Evolutionary conservation across 2,797 vertebrate genomes (phyloP).

Genomic region (Echeneis naucrates): DNA sequence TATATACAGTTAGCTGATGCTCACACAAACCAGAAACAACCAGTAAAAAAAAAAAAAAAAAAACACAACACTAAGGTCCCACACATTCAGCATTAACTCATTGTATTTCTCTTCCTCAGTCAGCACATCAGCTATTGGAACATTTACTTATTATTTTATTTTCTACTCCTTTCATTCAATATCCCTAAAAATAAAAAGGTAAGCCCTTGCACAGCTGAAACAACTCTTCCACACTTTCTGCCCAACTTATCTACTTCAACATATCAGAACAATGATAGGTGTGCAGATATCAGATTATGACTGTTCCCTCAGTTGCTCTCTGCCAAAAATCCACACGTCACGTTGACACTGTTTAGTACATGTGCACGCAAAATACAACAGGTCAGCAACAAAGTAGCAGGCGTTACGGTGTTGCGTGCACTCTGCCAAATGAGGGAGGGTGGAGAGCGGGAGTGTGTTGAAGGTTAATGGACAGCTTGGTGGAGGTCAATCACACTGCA

Average conservation of each 20-base stretch:
- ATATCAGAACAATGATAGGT: no score
- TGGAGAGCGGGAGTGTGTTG: conserved; percentile 46
- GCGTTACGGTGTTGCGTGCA: conserved; percentile 14
- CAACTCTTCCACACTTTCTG: no score
- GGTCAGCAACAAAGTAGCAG: conserved; percentile 39
- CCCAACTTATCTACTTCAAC: no score
- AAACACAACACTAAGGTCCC: not conserved
- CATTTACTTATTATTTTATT: conserved; percentile 20
- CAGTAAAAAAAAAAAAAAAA: not conserved
- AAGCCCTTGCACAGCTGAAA: not conserved
- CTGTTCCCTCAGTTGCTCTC: not conserved
- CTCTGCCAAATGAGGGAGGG: conserved; percentile 55
- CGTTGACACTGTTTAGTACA: conserved; percentile 38
- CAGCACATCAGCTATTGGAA: conserved; percentile 14
- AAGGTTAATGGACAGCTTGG: conserved; percentile 77
- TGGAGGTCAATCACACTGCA: conserved; percentile 67
- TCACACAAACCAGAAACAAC: not conserved
- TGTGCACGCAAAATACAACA: not conserved
- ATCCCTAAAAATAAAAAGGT: conserved; percentile 8
- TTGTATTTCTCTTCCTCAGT: conserved; percentile 16
- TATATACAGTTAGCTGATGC: not conserved
- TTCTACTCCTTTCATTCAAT: conserved; percentile 3
- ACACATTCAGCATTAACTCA: conserved; percentile 15
- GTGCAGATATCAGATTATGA: conserved; percentile 19
- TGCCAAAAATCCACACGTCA: conserved; percentile 39